These are phyloP conservation scores for Agelaius phoeniceus DNA, from an alignment of 2,113 vertebrate species.

Conservation along the genomic window DNA sequence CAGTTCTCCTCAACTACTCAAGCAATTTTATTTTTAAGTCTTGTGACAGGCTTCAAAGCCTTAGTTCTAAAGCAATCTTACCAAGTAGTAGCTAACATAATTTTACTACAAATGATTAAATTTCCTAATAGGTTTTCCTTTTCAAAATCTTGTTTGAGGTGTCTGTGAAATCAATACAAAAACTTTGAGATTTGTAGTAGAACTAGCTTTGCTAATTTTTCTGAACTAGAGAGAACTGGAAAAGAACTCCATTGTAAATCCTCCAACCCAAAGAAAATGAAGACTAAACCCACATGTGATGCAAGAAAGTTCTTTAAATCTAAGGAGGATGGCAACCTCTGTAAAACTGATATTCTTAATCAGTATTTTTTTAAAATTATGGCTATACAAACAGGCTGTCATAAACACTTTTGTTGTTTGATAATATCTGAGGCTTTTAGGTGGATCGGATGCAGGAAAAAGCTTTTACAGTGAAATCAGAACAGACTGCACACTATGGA, in stretches of 20 bases:
- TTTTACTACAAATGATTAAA: constrained; percentile 82
- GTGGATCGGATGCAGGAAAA: not conserved
- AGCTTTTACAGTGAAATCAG: not conserved
- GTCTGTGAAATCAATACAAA: constrained; percentile 76
- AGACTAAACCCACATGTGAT: not conserved
- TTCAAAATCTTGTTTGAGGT: constrained; percentile 74
- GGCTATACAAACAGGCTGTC: not conserved
- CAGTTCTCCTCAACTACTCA: constrained; percentile 95
- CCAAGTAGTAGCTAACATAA: constrained; percentile 80
- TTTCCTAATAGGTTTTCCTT: constrained; percentile 75
- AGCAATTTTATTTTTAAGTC: constrained; percentile 95
- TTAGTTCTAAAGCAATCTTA: constrained; percentile 87
- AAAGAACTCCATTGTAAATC: not conserved
- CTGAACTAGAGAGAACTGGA: constrained; percentile 26
- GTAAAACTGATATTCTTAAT: constrained; percentile 39
- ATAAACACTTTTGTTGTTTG: not conserved
- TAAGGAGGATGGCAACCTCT: constrained; percentile 1
- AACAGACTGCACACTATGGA: not conserved
- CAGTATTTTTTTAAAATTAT: constrained; percentile 4
- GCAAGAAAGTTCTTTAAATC: not conserved
- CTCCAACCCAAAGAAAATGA: not conserved
- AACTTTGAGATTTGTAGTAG: constrained; percentile 71
- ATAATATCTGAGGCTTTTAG: not conserved
- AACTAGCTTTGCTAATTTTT: constrained; percentile 66
- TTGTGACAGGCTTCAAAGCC: constrained; percentile 89